These are phyloP conservation scores for Cosmia pyralina DNA, from an alignment of 2,888 invertebrate species.

Conservation along the genomic window DNA sequence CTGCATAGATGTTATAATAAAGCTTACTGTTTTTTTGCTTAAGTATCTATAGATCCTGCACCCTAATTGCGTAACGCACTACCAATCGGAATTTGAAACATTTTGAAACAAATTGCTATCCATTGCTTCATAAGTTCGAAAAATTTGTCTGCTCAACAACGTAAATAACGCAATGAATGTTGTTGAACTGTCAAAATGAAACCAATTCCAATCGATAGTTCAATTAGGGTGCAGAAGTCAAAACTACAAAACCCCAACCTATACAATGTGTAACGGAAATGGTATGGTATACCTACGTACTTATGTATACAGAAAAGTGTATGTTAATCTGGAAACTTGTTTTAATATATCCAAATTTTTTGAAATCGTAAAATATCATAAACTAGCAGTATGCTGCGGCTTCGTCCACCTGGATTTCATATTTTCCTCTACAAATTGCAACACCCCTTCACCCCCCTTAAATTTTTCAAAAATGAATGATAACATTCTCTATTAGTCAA, in stretches of 20 bases:
- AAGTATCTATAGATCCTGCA: background rate
- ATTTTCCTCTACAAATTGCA: background rate
- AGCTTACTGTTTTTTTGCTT: too few species aligned
- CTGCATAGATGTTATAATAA: background rate
- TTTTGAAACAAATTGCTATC: too few species aligned
- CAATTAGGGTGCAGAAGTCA: too few species aligned
- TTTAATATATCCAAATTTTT: background rate
- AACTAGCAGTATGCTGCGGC: background rate
- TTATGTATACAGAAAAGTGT: background rate
- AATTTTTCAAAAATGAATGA: background rate
- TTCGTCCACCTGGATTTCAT: background rate
- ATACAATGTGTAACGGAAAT: slow-evolving; percentile 4
- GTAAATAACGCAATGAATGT: too few species aligned
- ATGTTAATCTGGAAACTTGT: background rate
- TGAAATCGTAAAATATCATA: background rate
- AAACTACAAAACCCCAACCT: background rate
- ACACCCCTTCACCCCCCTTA: too few species aligned
- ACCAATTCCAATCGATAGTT: too few species aligned
- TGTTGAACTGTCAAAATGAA: too few species aligned
- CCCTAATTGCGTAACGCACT: too few species aligned
- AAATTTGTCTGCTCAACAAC: too few species aligned
- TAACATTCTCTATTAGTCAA: background rate
- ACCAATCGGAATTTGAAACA: too few species aligned
- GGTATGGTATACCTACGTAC: background rate
- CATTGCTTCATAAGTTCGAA: too few species aligned